These are phyloP conservation scores for Crenuchus spilurus DNA, from an alignment of 2,797 vertebrate species.

Conservation along the genomic window DNA sequence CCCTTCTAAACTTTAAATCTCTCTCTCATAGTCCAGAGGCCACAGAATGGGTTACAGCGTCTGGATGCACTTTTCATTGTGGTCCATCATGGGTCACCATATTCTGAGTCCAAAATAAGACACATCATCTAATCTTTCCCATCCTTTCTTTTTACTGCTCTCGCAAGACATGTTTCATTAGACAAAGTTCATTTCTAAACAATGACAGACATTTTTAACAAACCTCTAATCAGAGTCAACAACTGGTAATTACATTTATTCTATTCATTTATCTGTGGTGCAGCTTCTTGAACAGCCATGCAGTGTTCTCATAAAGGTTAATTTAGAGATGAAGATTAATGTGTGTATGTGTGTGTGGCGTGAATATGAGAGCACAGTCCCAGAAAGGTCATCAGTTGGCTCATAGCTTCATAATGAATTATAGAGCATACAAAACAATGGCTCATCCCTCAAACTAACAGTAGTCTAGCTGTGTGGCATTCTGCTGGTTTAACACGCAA, in stretches of 20 bases:
- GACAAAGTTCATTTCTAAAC: conserved; percentile 38
- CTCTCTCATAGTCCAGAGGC: too few species aligned
- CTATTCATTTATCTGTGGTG: conserved; percentile 50
- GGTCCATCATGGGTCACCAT: not conserved
- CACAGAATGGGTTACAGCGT: too few species aligned
- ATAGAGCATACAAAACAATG: conserved; percentile 40
- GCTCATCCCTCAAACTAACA: conserved; percentile 43
- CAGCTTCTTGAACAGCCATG: conserved; percentile 42
- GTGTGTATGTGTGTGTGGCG: conserved; percentile 37
- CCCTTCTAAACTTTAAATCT: too few species aligned
- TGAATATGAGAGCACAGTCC: conserved; percentile 33
- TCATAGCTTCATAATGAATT: conserved; percentile 54
- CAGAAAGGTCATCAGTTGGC: conserved; percentile 52
- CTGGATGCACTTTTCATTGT: too few species aligned
- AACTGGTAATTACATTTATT: conserved; percentile 54
- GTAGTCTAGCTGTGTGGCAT: conserved; percentile 21
- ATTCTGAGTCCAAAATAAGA: not conserved
- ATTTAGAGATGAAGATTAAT: conserved; percentile 55
- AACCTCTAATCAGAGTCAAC: conserved; percentile 52
- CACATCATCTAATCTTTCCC: not conserved
- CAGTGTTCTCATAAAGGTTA: conserved; percentile 52
- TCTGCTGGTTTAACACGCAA: conserved; percentile 31
- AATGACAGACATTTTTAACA: conserved; percentile 45
- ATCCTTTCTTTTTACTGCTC: not conserved
- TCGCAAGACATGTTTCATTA: conserved; percentile 28